phyloP scores from a whole-genome alignment of 2,888 invertebrate genomes.

The Zygothrica quintamaculata region DNA sequence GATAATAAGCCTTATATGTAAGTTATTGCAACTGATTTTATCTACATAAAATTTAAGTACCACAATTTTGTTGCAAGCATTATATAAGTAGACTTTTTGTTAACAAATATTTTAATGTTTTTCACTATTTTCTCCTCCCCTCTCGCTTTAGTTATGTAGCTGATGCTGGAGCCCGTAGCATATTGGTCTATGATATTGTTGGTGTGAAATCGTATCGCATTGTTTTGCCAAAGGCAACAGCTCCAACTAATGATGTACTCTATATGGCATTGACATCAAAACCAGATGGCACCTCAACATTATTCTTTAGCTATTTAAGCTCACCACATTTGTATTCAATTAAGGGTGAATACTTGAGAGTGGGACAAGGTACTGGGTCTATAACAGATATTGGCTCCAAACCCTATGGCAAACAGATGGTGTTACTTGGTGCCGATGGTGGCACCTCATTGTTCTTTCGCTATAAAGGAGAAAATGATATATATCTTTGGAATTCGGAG shows the following conservation, averaged over 20 bases:
- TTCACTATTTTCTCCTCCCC: too few species aligned
- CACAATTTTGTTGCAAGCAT: too few species aligned
- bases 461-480: slow-evolving; percentile 87
- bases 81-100: too few species aligned
- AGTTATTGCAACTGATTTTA: too few species aligned
- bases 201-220: slow-evolving; percentile 86
- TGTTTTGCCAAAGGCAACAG: slow-evolving; percentile 86
- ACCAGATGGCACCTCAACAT: slow-evolving; percentile 85
- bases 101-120: neutral
- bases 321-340: slow-evolving; percentile 86
- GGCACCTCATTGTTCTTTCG: slow-evolving; percentile 87
- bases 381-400: slow-evolving; percentile 87
- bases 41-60: too few species aligned
- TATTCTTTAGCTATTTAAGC: slow-evolving; percentile 87
- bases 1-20: slow-evolving; percentile 85
- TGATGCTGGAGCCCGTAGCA: slow-evolving; percentile 84
- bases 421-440: slow-evolving; percentile 87
- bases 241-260: slow-evolving; percentile 86
- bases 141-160: slow-evolving; percentile 77
- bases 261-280: slow-evolving; percentile 86
- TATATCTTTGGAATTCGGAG: slow-evolving; percentile 88
- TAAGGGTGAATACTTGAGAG: slow-evolving; percentile 85
- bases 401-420: slow-evolving; percentile 85
- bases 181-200: slow-evolving; percentile 86
- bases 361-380: slow-evolving; percentile 86